These are phyloP conservation scores for Proteles cristata DNA, from an alignment of 2,113 vertebrate genomes.

Conservation along the genomic window DNA sequence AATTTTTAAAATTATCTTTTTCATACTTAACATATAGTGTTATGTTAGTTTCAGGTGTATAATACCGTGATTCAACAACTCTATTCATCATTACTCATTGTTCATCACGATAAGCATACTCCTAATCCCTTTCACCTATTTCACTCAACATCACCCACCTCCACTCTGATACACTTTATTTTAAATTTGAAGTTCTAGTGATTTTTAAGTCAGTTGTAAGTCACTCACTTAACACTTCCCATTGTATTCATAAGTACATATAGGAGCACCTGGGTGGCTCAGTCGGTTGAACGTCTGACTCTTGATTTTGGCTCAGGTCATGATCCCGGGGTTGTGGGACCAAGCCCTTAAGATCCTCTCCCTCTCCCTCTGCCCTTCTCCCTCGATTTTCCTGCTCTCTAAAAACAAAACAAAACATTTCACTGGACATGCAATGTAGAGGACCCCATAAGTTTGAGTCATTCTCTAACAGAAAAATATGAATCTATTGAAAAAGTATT, in stretches of 20 bases:
- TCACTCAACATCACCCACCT: background rate
- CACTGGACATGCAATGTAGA: background rate
- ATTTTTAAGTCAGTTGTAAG: background rate
- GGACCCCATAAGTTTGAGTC: background rate
- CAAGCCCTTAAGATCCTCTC: no score
- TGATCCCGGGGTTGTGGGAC: no score
- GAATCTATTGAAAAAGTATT: background rate
- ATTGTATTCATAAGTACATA: background rate
- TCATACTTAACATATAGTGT: background rate
- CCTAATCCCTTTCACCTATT: background rate
- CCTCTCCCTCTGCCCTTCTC: no score
- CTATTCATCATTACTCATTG: background rate
- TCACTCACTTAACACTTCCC: background rate
- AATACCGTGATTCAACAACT: background rate
- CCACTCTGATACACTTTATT: background rate
- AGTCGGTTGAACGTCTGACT: no score
- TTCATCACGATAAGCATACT: background rate
- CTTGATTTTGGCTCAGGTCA: no score
- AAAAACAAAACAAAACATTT: background rate
- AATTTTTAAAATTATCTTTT: background rate
- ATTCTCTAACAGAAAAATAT: background rate
- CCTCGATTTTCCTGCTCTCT: no score
- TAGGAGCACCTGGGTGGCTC: no score
- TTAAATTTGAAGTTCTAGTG: background rate
- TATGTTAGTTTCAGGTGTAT: background rate